Evolutionary conservation across 2,888 invertebrate genomes (phyloP).

Genomic region (Eupithecia pulchellata): DNA sequence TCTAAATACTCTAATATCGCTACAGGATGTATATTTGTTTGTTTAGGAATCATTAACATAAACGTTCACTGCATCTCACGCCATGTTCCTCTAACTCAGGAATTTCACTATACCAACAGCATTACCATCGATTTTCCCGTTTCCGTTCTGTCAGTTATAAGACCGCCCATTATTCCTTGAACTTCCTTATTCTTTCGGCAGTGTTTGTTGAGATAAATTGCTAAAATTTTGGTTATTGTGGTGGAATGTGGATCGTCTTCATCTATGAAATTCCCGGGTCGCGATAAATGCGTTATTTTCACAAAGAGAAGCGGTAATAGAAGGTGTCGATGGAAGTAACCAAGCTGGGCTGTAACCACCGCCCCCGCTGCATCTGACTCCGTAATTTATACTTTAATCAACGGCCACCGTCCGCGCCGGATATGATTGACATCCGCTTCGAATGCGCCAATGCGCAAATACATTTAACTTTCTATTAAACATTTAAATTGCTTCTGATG

Average conservation of each 20-base stretch:
- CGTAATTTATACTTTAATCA: slow-evolving; percentile 71
- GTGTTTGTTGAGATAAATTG: slow-evolving; percentile 5
- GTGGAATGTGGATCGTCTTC: not conserved
- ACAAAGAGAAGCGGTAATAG: not conserved
- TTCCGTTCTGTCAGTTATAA: slow-evolving; percentile 20
- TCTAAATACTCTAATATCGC: not conserved
- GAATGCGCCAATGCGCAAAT: slow-evolving; percentile 41
- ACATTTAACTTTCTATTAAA: slow-evolving; percentile 33
- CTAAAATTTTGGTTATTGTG: not conserved
- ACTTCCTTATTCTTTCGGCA: slow-evolving; percentile 4
- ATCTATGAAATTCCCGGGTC: not conserved
- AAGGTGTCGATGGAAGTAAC: slow-evolving; percentile 14
- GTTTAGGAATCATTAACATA: not conserved
- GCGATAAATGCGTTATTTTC: not conserved
- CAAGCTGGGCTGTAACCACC: slow-evolving; percentile 18
- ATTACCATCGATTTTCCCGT: slow-evolving; percentile 18
- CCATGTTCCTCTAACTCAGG: not conserved
- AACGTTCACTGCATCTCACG: slow-evolving; percentile 5
- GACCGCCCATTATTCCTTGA: slow-evolving; percentile 11
- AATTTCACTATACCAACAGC: slow-evolving; percentile 8
- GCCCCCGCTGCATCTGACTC: slow-evolving; percentile 37
- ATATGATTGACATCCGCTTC: slow-evolving; percentile 64
- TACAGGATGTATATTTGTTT: not conserved
- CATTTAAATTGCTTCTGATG: slow-evolving; percentile 25
- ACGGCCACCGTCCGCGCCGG: slow-evolving; percentile 53